Base-by-base conservation (phyloP, 92 coral and sea anemone species). In the Parazoanthus atlanticus region DNA sequence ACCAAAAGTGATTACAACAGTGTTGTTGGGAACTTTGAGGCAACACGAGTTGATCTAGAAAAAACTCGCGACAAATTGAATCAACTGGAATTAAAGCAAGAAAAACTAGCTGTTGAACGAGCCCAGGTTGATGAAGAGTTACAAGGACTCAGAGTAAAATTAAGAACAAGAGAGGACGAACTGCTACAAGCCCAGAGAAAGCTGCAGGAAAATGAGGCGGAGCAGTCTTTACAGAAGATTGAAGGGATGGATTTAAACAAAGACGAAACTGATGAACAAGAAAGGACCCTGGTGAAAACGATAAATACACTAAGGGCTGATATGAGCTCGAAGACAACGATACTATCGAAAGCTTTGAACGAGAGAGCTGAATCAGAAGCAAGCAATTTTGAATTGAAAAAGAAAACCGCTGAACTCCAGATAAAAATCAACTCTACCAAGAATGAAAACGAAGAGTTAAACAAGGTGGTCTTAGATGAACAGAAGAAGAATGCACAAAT, bases 311-410 rank as follows among this genome's bases (percentile, higher is more conserved):
- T 80, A 2, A 80, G 52, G 38, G 85, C 41, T 29, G 85, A 80
- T 30, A 80, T 80, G 73, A 61, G 15, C 13, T 58, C 26, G 1
- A 80, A 61, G 16, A 61, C 58, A 13, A 17, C 46, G 11, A 80
- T 80, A 30, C 38, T 80, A 38, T 26, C 36, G 21, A 61, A 19
- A 80, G 29, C 85, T 80, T 21, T 80, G 31, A 58, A 31, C 46
- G 85, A 80, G 52, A 80, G 26, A 80, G 26, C 85, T 49, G 85
- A 80, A 36, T 19, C 31, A 32, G 73, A 80, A 80, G 85, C 72
- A 2, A 23, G 56, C 12, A 54, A 56, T 25, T 80, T 80, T 56
- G 85, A 80, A 58, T 25, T 80, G 11, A 80, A 16, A 26, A 80
- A 64, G 71, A 80, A 80, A 54, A 64, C 85, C 32, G 72, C 85